These are phyloP conservation scores for Listrodromus nycthemerus DNA, from an alignment of 2,888 invertebrate genomes.

Conservation along the genomic window DNA sequence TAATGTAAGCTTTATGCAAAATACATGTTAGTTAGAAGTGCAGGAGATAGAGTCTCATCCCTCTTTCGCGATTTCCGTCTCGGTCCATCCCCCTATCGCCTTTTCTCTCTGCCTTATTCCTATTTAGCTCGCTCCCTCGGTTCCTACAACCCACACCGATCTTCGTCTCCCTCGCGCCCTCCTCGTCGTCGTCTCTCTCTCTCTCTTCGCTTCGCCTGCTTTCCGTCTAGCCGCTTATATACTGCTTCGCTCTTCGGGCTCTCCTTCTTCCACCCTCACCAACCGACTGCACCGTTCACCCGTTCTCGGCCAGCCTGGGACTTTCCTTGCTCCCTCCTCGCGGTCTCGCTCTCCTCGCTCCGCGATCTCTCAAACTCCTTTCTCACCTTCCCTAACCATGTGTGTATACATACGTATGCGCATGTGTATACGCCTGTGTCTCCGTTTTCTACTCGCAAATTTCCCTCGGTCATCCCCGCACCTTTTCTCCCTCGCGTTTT, in stretches of 20 bases:
- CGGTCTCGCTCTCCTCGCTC: slow-evolving; percentile 33
- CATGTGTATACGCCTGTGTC: slow-evolving; percentile 47
- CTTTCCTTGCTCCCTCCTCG: slow-evolving; percentile 52
- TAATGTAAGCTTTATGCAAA: slow-evolving; percentile 84
- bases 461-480: slow-evolving; percentile 50
- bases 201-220: slow-evolving; percentile 22
- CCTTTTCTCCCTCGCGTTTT: slow-evolving; percentile 60
- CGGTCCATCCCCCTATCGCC: slow-evolving; percentile 48
- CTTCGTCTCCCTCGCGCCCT: slow-evolving; percentile 44
- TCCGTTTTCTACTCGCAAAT: slow-evolving; percentile 62
- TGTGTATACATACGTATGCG: slow-evolving; percentile 19
- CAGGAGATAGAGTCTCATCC: slow-evolving; percentile 80
- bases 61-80: slow-evolving; percentile 65
- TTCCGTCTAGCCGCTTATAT: slow-evolving; percentile 26
- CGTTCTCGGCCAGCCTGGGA: slow-evolving; percentile 36
- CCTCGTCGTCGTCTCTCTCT: background rate
- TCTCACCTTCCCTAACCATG: slow-evolving; percentile 24
- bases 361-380: slow-evolving; percentile 56
- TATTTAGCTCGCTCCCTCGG: slow-evolving; percentile 54
- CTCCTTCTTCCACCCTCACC: slow-evolving; percentile 20
- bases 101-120: slow-evolving; percentile 59
- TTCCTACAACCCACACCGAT: slow-evolving; percentile 40
- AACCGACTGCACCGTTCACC: slow-evolving; percentile 19
- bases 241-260: slow-evolving; percentile 14
- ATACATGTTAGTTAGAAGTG: slow-evolving; percentile 84